Evolutionary conservation across 2,113 vertebrate genomes (phyloP), one percentile per base, ranked within the genome.

Genomic region (Plotosus lineatus): DNA sequence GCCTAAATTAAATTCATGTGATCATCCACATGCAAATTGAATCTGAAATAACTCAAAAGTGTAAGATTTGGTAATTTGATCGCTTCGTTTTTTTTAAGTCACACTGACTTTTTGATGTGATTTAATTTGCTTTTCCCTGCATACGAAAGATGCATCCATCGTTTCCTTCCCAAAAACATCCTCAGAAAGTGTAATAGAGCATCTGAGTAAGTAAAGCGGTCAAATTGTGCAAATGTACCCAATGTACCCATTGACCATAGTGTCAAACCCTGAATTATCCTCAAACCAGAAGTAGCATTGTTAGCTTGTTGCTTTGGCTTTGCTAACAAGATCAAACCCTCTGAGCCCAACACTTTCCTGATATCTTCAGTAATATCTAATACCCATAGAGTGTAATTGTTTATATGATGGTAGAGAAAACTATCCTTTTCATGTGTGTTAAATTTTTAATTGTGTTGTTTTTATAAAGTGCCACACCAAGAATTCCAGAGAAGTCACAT

Each of bases 401-500:
- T 56, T 61, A 38, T 71, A 48, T 63, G 28, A 77, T 17, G 56
- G 63, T 56, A 40, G 21, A 73, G 61, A 83, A 78, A n/a, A 21
- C 17, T 44, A 44, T 19, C 48, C n/a, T 26, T 19, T 55, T n/a
- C 58, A 68, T 46, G n/a, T 33, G 26, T 50, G 44, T 50, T 72
- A 33, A 72, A 55, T n/a, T n/a, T n/a, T n/a, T n/a, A 56, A 26
- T 48, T 76, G 28, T 77, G 31, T 53, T 83, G 2, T 1, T 65
- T 28, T 69, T 76, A 87, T 82, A 71, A 92, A 99, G 97, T 91
- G 97, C 98, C 89, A 98, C 95, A 90, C 97, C 97, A 86, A 92
- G 97, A 93, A 98, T 98, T 90, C 97, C 97, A 0, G 97, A 97
- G 90, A 97, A 94, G 76, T 96, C 97, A 75, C 97, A 99, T 80